Base-by-base conservation (phyloP, 2,888 invertebrate species). In the Lasioglossum leucozonium region DNA sequence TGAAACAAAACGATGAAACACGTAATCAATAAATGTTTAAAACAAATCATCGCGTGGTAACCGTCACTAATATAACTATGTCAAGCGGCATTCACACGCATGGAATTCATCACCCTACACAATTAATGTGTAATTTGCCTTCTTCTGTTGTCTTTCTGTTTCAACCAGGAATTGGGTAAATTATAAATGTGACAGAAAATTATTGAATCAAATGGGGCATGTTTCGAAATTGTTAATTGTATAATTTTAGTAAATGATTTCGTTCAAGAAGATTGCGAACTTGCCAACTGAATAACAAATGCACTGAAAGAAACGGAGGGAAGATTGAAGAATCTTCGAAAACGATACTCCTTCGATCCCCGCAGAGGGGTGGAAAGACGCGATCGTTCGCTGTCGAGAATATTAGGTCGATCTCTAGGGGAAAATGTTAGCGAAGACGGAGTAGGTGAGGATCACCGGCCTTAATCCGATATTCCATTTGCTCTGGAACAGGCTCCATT, bases 401-500 rank as follows among this genome's bases (percentile, higher is more conserved):
- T 77, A 77, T 81, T 65, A 44, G 40, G 37, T 51, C 30, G 47
- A 22, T 40, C 69, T 72, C 78, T 11, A 6, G 71, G 62, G 73
- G 22, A n/a, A 69, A 26, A 10, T 72, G 40, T 37, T 71, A 26
- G 74, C 16, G 34, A 76, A 73, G 78, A 22, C 37, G 34, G 37
- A 82, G 40, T 74, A 13, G 73, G 47, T 58, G 79, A 79, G 30
- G 69, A 58, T 37, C 6, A 13, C 55, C 37, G 40, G 47, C 40
- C 72, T 77, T 51, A 51, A 77, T 81, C 58, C 58, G 34, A n/a
- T 72, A 58, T 71, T 55, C 77, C 55, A 40, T 71, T 71, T 51
- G 55, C 44, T 30, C 42, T 5, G 30, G 42, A 67, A 55, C 71
- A 30, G 22, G 37, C 40, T 13, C 69, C 34, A 79, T 65, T 30